Evolutionary conservation across 1,140 invertebrate genomes (phyloP).

Genomic region (Aphis gossypii): DNA sequence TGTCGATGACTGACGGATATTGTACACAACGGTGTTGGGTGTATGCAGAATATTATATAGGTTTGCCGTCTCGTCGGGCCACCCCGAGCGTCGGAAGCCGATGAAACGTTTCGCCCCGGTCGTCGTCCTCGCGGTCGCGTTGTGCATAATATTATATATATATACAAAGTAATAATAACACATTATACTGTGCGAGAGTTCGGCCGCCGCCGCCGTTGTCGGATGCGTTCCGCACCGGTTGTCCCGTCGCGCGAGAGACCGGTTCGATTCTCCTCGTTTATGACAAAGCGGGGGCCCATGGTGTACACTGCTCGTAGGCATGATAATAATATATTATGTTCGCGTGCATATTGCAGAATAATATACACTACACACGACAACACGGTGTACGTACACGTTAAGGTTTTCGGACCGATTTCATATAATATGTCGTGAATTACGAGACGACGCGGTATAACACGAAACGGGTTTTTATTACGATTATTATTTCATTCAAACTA

Average conservation of each 20-base stretch:
- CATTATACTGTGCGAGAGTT: no score
- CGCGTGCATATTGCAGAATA: neutral
- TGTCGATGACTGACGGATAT: neutral
- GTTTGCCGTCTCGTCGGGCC: neutral
- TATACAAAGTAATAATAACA: neutral
- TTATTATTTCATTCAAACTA: neutral
- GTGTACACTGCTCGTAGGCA: neutral
- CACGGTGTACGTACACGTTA: neutral
- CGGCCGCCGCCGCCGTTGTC: neutral
- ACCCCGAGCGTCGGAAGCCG: neutral
- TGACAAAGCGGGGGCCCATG: neutral
- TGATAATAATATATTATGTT: neutral
- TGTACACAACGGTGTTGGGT: neutral
- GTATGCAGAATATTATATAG: no score
- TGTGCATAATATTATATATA: neutral
- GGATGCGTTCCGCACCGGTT: slow-evolving; percentile 34
- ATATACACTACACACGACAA: neutral
- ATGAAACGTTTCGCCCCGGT: slow-evolving; percentile 38
- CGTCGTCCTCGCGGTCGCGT: slow-evolving; percentile 19
- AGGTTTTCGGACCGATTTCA: neutral
- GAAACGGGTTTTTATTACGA: slow-evolving; percentile 6
- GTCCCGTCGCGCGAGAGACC: neutral
- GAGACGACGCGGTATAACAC: neutral
- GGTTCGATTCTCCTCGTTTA: slow-evolving; percentile 12
- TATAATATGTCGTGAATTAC: neutral